phyloP scores from a whole-genome alignment of 2,888 invertebrate species.

The Lordiphosa fenestrarum region DNA sequence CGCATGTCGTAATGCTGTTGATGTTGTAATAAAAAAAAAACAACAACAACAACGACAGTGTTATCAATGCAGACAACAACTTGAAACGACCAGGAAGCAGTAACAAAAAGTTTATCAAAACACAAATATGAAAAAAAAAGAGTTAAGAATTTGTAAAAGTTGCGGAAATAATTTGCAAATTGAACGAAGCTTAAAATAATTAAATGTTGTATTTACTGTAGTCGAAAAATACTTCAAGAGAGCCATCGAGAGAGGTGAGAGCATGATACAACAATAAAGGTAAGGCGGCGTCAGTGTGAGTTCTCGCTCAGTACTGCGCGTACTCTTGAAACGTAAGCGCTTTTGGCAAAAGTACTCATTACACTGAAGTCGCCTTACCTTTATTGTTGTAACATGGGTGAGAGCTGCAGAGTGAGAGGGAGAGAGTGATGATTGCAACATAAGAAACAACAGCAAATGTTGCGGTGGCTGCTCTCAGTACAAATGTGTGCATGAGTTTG shows the following conservation, averaged over 20 bases:
- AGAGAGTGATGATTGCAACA: slow-evolving; percentile 56
- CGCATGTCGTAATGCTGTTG: slow-evolving; percentile 69
- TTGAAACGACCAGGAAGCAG: slow-evolving; percentile 59
- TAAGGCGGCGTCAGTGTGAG: too few relatives aligned
- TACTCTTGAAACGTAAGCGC: too few relatives aligned
- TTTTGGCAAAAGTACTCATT: too few relatives aligned
- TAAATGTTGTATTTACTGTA: slow-evolving; percentile 12
- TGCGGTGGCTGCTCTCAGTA: slow-evolving; percentile 14
- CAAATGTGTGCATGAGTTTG: slow-evolving; percentile 9
- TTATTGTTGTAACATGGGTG: too few relatives aligned
- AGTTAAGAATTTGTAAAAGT: slow-evolving; percentile 6
- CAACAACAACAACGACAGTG: slow-evolving; percentile 40
- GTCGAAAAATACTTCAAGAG: neutral
- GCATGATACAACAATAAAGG: too few relatives aligned
- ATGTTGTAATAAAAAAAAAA: slow-evolving; percentile 65
- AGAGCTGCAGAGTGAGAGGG: slow-evolving; percentile 19
- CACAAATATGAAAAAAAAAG: slow-evolving; percentile 39
- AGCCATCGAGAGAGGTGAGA: slow-evolving; percentile 31
- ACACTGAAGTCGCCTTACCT: too few relatives aligned
- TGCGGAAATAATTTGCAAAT: slow-evolving; percentile 2
- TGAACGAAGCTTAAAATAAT: slow-evolving; percentile 29
- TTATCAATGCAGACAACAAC: slow-evolving; percentile 53
- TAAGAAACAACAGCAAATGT: slow-evolving; percentile 40
- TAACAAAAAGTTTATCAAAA: slow-evolving; percentile 62
- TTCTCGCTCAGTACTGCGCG: too few relatives aligned